phyloP scores from a whole-genome alignment of 2,888 invertebrate genomes.

The Drosophila meridionalis region DNA sequence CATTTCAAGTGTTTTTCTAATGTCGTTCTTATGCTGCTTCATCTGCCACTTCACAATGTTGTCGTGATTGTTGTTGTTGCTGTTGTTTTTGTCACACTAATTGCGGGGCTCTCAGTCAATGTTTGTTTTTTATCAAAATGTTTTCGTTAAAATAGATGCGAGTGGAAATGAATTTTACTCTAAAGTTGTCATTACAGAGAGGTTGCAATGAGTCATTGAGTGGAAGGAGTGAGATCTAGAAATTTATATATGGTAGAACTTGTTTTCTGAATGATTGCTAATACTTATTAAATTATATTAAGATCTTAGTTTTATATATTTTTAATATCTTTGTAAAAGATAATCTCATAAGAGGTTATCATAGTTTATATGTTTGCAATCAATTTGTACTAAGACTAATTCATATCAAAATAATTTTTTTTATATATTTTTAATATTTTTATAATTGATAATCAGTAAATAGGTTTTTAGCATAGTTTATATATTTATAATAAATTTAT shows the following conservation, averaged over 20 bases:
- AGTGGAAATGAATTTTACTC: constrained; percentile 12
- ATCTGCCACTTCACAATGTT: not conserved
- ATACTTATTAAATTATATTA: no score
- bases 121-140: constrained; percentile 41
- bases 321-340: no score
- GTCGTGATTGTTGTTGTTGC: constrained; percentile 20
- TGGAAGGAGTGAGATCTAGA: not conserved
- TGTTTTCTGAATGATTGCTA: not conserved
- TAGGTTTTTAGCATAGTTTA: no score
- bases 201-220: not conserved
- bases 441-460: no score
- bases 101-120: constrained; percentile 41
- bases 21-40: constrained; percentile 11
- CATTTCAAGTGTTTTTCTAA: constrained; percentile 57
- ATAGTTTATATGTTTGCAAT: no score
- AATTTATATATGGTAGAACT: not conserved
- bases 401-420: no score
- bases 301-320: no score
- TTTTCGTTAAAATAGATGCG: constrained; percentile 9
- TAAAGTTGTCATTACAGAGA: not conserved
- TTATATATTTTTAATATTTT: no score
- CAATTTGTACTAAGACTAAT: no score
- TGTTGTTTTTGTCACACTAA: constrained; percentile 51
- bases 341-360: no score
- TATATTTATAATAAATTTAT: no score